phyloP scores from a whole-genome alignment of 2,888 invertebrate species.

The Drosophila cognata region DNA sequence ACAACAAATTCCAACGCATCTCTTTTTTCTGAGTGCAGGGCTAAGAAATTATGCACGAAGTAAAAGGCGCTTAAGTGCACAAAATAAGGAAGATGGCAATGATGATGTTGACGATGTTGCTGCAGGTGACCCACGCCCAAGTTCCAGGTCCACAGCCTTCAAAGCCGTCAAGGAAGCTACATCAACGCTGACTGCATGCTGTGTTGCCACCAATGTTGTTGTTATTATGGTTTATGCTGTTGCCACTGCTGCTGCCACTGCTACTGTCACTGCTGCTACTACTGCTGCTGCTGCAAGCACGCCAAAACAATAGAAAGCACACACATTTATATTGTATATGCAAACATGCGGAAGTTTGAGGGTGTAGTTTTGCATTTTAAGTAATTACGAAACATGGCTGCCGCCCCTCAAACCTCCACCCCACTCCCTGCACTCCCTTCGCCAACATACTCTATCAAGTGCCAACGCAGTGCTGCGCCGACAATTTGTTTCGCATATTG shows the following conservation, averaged over 20 bases:
- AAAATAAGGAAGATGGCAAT: conserved; percentile 60
- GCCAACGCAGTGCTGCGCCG: conserved; percentile 4
- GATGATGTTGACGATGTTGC: conserved; percentile 38
- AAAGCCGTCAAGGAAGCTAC: conserved; percentile 38
- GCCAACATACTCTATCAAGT: conserved; percentile 11
- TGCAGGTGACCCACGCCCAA: conserved; percentile 68
- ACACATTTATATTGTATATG: conserved; percentile 35
- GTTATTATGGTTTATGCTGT: conserved; percentile 11
- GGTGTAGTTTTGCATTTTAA: conserved; percentile 63
- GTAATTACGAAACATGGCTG: conserved; percentile 56
- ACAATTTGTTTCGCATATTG: conserved; percentile 21
- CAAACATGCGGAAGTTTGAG: conserved; percentile 1
- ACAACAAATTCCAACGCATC: background rate
- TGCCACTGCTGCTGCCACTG: background rate
- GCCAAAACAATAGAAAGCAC: conserved; percentile 52
- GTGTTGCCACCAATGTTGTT: conserved; percentile 31
- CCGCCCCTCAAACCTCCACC: background rate
- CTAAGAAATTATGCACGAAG: conserved; percentile 72
- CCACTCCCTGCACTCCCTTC: background rate
- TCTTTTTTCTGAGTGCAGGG: conserved; percentile 16
- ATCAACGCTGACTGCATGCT: conserved; percentile 34
- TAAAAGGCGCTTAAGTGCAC: conserved; percentile 72
- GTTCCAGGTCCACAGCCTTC: conserved; percentile 16
- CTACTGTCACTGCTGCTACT: conserved; percentile 1
- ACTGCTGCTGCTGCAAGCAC: conserved; percentile 22